A percentile compares a stretch with the other conserved stretches of the same genome.
Evolutionary conservation across 2,888 invertebrate species (phyloP).

Genomic region (Azorinus chamasolen): DNA sequence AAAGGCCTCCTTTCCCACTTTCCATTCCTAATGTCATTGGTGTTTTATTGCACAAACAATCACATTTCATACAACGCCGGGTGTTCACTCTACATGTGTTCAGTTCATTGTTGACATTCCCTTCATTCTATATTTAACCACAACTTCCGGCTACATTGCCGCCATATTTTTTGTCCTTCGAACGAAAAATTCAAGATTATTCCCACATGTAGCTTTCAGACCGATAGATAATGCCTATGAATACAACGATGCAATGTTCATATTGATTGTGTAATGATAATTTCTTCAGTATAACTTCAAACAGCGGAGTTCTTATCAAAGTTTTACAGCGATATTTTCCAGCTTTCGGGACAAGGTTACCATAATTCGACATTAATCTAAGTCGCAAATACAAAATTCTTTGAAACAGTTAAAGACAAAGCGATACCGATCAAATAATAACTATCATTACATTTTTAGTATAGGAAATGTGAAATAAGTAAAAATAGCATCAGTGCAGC

Average conservation of each 20-base stretch:
- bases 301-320: too few species aligned
- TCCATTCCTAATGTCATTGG: constrained; percentile 40
- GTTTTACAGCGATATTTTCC: neutral
- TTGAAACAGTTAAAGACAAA: too few species aligned
- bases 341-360: constrained; percentile 18
- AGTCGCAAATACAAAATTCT: constrained; percentile 25
- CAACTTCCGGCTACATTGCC: constrained; percentile 63
- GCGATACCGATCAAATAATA: too few species aligned
- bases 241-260: too few species aligned
- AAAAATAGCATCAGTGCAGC: too few species aligned
- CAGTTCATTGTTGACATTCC: constrained; percentile 55
- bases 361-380: constrained; percentile 47
- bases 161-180: constrained; percentile 63
- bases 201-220: neutral
- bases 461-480: too few species aligned
- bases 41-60: neutral
- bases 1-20: constrained; percentile 63
- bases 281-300: too few species aligned
- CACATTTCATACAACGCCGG: constrained; percentile 4
- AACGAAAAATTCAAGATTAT: constrained; percentile 22
- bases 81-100: constrained; percentile 27
- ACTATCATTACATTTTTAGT: too few species aligned
- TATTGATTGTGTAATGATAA: too few species aligned
- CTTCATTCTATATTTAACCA: constrained; percentile 57
- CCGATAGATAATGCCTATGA: too few species aligned